Evolutionary conservation across 2,888 invertebrate genomes (phyloP).

Genomic region (Leucoptera coffeella): DNA sequence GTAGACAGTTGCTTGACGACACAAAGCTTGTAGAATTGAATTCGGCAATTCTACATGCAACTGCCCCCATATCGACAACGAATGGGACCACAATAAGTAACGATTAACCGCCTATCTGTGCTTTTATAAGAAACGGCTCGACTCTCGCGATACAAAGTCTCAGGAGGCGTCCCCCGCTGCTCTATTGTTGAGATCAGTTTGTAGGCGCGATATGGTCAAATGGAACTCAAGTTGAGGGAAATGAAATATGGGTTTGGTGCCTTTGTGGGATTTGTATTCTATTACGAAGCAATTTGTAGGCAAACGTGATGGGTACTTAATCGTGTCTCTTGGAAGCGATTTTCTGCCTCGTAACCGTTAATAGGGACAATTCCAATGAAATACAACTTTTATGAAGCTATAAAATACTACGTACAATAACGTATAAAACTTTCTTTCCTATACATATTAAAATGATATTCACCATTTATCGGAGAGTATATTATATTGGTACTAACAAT

Average conservation of each 20-base stretch:
- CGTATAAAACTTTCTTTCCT: no score
- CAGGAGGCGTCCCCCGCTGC: conserved; percentile 41
- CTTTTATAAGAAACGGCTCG: conserved; percentile 44
- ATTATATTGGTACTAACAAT: no score
- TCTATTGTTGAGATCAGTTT: conserved; percentile 30
- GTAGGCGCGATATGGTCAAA: conserved; percentile 39
- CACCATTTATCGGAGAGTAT: no score
- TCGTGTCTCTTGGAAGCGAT: no score
- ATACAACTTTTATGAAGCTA: no score
- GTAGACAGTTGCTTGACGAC: conserved; percentile 40
- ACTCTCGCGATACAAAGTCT: conserved; percentile 46
- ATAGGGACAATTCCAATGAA: no score
- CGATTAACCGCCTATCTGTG: conserved; percentile 51
- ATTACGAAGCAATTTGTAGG: conserved; percentile 43
- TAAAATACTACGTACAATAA: no score
- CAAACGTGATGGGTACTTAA: no score
- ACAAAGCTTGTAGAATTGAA: conserved; percentile 34
- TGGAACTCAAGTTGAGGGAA: conserved; percentile 40
- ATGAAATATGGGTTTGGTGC: no score
- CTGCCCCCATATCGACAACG: conserved; percentile 34
- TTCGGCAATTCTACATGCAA: conserved; percentile 22
- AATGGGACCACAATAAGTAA: conserved; percentile 40
- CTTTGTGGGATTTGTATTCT: conserved; percentile 29
- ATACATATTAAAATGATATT: no score
- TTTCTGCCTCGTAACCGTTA: no score